Evolutionary conservation across 1,140 invertebrate species (phyloP).

Genomic region (Bombus superbus): DNA sequence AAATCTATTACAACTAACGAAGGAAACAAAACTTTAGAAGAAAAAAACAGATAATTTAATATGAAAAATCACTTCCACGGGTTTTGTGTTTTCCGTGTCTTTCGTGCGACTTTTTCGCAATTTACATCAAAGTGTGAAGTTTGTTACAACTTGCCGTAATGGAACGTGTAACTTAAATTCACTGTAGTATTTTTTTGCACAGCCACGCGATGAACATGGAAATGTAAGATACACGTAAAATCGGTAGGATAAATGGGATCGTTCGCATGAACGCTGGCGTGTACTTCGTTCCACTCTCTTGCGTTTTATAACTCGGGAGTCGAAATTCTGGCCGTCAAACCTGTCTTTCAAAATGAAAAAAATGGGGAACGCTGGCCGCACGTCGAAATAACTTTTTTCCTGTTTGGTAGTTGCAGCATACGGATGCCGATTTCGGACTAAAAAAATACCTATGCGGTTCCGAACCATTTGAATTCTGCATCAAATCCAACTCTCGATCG

Average conservation of each 20-base stretch:
- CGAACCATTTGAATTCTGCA: slow-evolving; percentile 52
- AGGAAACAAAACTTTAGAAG: background rate
- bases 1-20: background rate
- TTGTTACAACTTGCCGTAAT: background rate
- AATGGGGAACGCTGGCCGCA: background rate
- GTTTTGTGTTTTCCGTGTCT: background rate
- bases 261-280: slow-evolving; percentile 1
- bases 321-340: slow-evolving; percentile 20
- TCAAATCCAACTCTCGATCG: slow-evolving; percentile 61
- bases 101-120: background rate
- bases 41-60: background rate
- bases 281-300: background rate
- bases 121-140: background rate
- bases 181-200: no score
- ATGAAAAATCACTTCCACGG: background rate
- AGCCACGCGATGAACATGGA: background rate
- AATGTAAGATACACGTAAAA: slow-evolving; percentile 2
- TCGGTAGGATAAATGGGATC: background rate
- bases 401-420: slow-evolving; percentile 24
- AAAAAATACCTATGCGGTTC: slow-evolving; percentile 35
- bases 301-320: slow-evolving; percentile 23
- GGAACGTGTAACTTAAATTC: background rate
- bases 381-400: slow-evolving; percentile 38
- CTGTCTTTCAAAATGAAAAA: slow-evolving; percentile 12
- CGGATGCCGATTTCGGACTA: slow-evolving; percentile 3